Conservation (phyloP, 2,797 vertebrate genomes). For the Onychomys leucogaster region DNA sequence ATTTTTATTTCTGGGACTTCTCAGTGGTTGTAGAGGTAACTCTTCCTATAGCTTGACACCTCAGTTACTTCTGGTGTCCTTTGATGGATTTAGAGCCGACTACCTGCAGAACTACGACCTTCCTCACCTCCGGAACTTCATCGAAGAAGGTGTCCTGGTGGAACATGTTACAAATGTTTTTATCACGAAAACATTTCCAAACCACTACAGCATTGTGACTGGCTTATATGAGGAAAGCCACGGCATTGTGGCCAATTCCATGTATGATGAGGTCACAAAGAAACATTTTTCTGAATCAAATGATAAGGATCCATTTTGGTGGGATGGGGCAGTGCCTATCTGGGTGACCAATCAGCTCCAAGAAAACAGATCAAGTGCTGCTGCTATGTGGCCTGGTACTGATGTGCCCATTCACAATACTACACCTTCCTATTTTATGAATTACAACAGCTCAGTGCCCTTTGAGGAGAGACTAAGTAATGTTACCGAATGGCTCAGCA, state of each 20-base stretch:
- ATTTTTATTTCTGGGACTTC: slow-evolving; percentile 77
- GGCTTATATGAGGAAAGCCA: slow-evolving; percentile 97
- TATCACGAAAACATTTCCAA: slow-evolving; percentile 97
- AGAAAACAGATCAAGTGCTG: slow-evolving; percentile 91
- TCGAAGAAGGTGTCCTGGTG: slow-evolving; percentile 93
- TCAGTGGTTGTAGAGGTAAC: slow-evolving; percentile 60
- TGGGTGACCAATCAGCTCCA: slow-evolving; percentile 93
- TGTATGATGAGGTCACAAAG: slow-evolving; percentile 91
- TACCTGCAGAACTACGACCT: slow-evolving; percentile 93
- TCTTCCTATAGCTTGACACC: slow-evolving; percentile 62
- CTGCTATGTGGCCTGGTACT: slow-evolving; percentile 97
- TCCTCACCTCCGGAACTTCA: slow-evolving; percentile 92
- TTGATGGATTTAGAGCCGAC: slow-evolving; percentile 97
- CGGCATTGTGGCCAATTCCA: slow-evolving; percentile 93
- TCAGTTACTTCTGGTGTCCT: slow-evolving; percentile 94
- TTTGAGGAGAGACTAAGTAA: slow-evolving; percentile 91
- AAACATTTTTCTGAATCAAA: slow-evolving; percentile 88
- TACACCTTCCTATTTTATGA: slow-evolving; percentile 89
- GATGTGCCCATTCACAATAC: slow-evolving; percentile 90
- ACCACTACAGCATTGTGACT: slow-evolving; percentile 97
- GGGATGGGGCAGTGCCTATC: slow-evolving; percentile 93
- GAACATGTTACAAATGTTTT: slow-evolving; percentile 94
- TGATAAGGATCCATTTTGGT: slow-evolving; percentile 93
- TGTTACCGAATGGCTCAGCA: slow-evolving; percentile 91
- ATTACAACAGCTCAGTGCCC: slow-evolving; percentile 87